Evolutionary conservation across 2,113 vertebrate species (phyloP), one percentile per base, ranked within the genome.

Genomic region (Gasterosteus nipponicus): DNA sequence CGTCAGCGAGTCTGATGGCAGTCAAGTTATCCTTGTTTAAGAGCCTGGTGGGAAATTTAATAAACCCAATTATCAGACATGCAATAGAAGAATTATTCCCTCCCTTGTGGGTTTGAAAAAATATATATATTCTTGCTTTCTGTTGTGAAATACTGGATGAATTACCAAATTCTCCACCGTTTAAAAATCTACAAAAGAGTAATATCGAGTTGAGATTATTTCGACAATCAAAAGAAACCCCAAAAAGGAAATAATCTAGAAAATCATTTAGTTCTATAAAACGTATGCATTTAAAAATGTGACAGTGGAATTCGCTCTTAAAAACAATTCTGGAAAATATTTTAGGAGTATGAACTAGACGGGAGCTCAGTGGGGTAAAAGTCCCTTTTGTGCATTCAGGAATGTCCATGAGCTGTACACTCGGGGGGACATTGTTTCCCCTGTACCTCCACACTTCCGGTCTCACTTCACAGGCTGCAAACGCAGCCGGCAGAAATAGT

Each of bases 381-480:
- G 47, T 41, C 12, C 64, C 60, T 56, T 62, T 80, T 60, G 56
- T 62, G 31, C 53, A 7, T 72, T 61, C 60, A 81, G 82, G 77
- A 87, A 89, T 82, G 80, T 82, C 61, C 53, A 42, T 44, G 60
- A 82, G 62, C 63, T 63, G 58, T 73, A 78, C 47, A 61, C 5
- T 66, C 72, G 7, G 69, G 78, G 75, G 6, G 35, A 60, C 41
- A 75, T 81, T 78, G 73, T 78, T 76, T 71, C 33, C 41, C 77
- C 14, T 4, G 44, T 78, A 68, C 84, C 73, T 61, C 42, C 63
- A 54, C n/a, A 41, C 72, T 89, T 90, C 83, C 88, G 70, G 69
- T 51, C 69, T 70, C 47, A 76, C 14, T 49, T 80, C 26, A 47
- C 5, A 6, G 18, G 4, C 44, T 10, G 56, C 66, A 84, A 69